A percentile compares a stretch with the other conserved stretches of the same genome.
phyloP scores from a whole-genome alignment of 2,888 invertebrate genomes.

The Autographa pulchrina region DNA sequence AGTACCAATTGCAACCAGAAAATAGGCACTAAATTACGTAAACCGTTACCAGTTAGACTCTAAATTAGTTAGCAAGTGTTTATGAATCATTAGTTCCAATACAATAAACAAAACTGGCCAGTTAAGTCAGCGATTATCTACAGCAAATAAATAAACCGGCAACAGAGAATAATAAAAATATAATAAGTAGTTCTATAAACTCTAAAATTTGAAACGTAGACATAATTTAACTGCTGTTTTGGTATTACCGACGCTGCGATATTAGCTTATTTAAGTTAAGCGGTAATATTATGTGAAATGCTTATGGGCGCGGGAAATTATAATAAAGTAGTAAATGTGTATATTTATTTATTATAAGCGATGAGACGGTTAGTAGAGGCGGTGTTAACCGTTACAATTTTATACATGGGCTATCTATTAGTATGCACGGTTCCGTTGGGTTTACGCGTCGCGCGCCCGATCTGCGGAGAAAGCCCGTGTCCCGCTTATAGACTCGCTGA shows the following conservation, averaged over 20 bases:
- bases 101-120: conserved; percentile 65
- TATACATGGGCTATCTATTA: conserved; percentile 83
- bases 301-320: conserved; percentile 74
- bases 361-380: conserved; percentile 73
- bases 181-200: conserved; percentile 66
- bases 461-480: conserved; percentile 83
- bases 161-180: conserved; percentile 58
- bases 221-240: conserved; percentile 55
- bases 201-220: conserved; percentile 58
- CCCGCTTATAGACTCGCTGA: conserved; percentile 76
- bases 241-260: conserved; percentile 63
- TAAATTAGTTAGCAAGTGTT: conserved; percentile 82
- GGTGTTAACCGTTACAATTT: conserved; percentile 85
- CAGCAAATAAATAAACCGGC: conserved; percentile 40
- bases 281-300: conserved; percentile 79
- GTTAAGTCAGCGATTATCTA: conserved; percentile 49
- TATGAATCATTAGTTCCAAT: conserved; percentile 83
- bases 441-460: conserved; percentile 73
- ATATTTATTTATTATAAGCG: conserved; percentile 79
- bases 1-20: conserved; percentile 83
- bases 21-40: conserved; percentile 85
- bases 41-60: conserved; percentile 78
- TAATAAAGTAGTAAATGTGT: conserved; percentile 84
- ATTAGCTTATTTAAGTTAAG: conserved; percentile 71
- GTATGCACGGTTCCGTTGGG: conserved; percentile 82